Evolutionary conservation across 1,140 invertebrate species (phyloP).

Genomic region (Globodera ellingtonae): DNA sequence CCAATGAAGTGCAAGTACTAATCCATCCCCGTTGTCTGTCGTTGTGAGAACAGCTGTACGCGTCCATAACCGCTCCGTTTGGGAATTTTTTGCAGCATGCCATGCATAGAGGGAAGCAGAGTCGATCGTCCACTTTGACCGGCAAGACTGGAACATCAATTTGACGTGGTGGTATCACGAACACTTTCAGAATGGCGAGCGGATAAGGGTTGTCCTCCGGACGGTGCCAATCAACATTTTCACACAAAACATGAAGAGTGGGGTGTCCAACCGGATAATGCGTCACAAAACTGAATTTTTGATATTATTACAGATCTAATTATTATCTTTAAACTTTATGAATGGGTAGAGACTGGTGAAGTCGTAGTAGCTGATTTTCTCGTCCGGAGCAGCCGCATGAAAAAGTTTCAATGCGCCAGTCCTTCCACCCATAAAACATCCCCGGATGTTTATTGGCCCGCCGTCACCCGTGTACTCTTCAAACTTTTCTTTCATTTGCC

Average conservation of each 20-base stretch:
- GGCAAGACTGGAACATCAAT: conserved; percentile 5
- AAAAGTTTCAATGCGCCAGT: background rate
- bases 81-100: conserved; percentile 1
- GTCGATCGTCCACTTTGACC: conserved; percentile 1
- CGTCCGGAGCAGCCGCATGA: background rate
- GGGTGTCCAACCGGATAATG: background rate
- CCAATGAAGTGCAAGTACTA: background rate
- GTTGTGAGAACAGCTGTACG: background rate
- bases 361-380: background rate
- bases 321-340: no score
- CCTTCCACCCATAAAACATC: background rate
- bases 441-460: background rate
- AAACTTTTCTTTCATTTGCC: background rate
- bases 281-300: no score
- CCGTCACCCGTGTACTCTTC: background rate
- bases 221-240: background rate
- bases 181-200: background rate
- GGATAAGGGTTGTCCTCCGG: background rate
- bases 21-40: conserved; percentile 5
- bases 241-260: background rate
- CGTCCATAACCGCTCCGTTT: background rate
- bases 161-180: background rate
- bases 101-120: conserved; percentile 3
- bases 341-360: background rate
- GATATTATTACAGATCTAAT: no score